phyloP scores from a whole-genome alignment of 2,797 vertebrate species.

The Sebastes baramenuke region DNA sequence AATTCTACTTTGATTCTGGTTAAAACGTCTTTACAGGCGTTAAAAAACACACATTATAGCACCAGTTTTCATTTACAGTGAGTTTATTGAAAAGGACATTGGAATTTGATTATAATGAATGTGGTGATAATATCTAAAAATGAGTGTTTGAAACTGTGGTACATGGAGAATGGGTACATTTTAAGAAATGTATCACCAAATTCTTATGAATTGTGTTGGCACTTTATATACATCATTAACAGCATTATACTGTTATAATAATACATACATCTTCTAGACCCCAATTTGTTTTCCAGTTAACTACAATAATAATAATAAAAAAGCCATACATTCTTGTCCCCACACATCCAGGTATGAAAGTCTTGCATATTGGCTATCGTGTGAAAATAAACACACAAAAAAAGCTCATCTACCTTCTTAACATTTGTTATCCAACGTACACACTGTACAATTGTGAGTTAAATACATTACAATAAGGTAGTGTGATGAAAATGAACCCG shows the following conservation, averaged over 20 bases:
- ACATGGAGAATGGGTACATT: conserved; percentile 11
- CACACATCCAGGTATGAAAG: conserved; percentile 49
- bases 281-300: conserved; percentile 12
- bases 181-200: conserved; percentile 25
- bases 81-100: conserved; percentile 80
- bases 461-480: conserved; percentile 18
- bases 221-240: conserved; percentile 48
- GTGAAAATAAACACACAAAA: conserved; percentile 23
- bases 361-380: conserved; percentile 55
- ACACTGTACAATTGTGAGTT: conserved; percentile 30
- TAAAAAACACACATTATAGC: not conserved
- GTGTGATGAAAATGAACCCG: conserved; percentile 4
- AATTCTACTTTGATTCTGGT: not conserved
- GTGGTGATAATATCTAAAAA: conserved; percentile 18
- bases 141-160: conserved; percentile 23
- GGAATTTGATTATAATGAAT: conserved; percentile 34
- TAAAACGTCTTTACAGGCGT: not conserved
- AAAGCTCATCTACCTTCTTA: conserved; percentile 11
- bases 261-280: conserved; percentile 16
- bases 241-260: conserved; percentile 12
- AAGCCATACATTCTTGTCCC: conserved; percentile 47
- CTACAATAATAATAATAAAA: conserved; percentile 30
- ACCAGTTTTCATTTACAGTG: conserved; percentile 53
- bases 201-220: conserved; percentile 38
- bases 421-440: not conserved